Evolutionary conservation across 2,888 invertebrate genomes (phyloP).

Genomic region (Spisula subtruncata): DNA sequence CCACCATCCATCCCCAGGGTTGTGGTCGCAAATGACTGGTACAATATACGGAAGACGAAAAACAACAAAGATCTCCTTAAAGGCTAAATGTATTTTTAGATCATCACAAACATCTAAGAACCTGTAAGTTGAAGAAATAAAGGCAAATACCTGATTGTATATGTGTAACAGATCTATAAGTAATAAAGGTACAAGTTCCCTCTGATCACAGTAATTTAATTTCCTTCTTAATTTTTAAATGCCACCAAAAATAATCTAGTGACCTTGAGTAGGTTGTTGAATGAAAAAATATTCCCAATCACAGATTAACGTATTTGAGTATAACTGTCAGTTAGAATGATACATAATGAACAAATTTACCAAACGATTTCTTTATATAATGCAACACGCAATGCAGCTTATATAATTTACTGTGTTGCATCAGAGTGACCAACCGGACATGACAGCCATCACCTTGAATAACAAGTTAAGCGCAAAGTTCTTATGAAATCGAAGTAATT

Average conservation of each 20-base stretch:
- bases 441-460: constrained; percentile 4
- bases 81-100: no score
- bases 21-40: no score
- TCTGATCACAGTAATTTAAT: background rate
- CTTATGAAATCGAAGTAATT: no score
- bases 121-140: no score
- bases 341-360: background rate
- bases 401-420: constrained; percentile 5
- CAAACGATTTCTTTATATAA: background rate
- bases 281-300: constrained; percentile 42
- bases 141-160: no score
- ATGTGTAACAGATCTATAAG: no score
- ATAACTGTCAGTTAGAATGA: background rate
- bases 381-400: background rate
- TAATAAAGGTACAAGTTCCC: background rate
- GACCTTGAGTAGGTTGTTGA: constrained; percentile 58
- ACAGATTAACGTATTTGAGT: background rate
- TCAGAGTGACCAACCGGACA: background rate
- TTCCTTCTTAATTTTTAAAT: background rate
- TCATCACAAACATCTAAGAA: no score
- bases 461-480: no score
- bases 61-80: no score
- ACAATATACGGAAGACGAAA: no score
- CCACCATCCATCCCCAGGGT: no score
- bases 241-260: background rate